Base-by-base conservation (phyloP, 1,140 invertebrate species). In the Eumaeus atala region DNA sequence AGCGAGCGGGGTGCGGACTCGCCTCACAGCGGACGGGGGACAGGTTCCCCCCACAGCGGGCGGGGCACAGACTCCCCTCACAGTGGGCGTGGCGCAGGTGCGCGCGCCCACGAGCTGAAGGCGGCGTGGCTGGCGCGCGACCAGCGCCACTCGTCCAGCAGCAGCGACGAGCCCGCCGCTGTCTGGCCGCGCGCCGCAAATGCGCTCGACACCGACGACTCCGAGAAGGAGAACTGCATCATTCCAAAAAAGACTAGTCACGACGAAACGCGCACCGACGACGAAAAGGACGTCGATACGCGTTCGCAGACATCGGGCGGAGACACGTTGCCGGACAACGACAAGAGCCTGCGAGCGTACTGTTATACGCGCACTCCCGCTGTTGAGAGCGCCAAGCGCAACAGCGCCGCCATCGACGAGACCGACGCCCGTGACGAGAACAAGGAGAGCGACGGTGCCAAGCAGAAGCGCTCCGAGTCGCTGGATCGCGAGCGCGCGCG, bases 381-480 rank as follows among this genome's bases (percentile, higher is more conserved):
- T 52, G 55, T 66, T 9, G 71, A 76, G 47, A 63, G 64, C 67
- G 66, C 18, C 54, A 77, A 81, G 64, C 67, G 72, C 9, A 72
- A 70, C 68, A 66, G 70, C 68, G 72, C 62, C 58, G 72, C 70
- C 47, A 57, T 63, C 51, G 33, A n/a, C 1, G 51, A 53, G 38
- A 21, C 38, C 28, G 40, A 42, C 17, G n/a, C 38, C n/a, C 51
- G 70, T 59, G 16, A 28, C 18, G 36, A 57, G 54, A 66, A 63
- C 17, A 16, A 63, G 8, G 54, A 38, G 18, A 34, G 50, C 11
- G 62, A 51, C 17, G 68, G 68, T 51, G 72, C 69, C 51, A 80
- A 83, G 56, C 70, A 91, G 0, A 90, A 90, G 61, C 84, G 91
- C 54, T 91, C 91, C 3, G 91, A 91, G 65, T 92, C 91, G 2